Evolutionary conservation across 2,113 vertebrate genomes (phyloP).

Genomic region (Mus pahari): DNA sequence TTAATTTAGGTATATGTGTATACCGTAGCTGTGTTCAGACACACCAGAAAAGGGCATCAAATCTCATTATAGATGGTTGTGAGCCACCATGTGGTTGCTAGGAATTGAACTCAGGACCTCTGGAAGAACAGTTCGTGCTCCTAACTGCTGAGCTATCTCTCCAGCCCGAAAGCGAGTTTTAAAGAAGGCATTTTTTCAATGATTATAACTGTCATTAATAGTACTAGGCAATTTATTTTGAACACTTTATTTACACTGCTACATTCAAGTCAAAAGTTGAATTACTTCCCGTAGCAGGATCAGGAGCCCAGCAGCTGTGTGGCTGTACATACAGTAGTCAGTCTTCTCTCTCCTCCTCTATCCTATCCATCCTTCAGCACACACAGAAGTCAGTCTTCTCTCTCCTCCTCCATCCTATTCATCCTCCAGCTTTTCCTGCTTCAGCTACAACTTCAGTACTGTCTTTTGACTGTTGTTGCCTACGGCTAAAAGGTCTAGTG

Average conservation of each 20-base stretch:
- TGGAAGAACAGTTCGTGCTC: too few species aligned
- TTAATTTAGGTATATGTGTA: too few species aligned
- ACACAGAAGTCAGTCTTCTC: neutral
- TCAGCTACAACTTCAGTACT: neutral
- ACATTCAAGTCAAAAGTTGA: slow-evolving; percentile 2
- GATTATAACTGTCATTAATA: neutral
- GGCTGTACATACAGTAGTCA: neutral
- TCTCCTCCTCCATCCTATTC: neutral
- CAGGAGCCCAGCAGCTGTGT: neutral
- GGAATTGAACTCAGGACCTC: too few species aligned
- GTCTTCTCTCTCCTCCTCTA: neutral
- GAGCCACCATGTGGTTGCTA: too few species aligned
- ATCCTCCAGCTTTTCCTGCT: neutral
- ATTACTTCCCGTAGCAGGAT: neutral
- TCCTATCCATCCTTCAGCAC: neutral
- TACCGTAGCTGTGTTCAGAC: too few species aligned
- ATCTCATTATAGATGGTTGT: too few species aligned
- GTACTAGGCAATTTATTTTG: slow-evolving; percentile 29
- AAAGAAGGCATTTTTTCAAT: slow-evolving; percentile 50
- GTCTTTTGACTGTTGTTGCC: neutral
- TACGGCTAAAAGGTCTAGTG: neutral
- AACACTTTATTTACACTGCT: neutral
- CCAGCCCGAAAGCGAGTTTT: neutral
- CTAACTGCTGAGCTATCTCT: too few species aligned
- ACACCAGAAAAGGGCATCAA: too few species aligned